These are phyloP conservation scores for Diplosoma virens DNA, from an alignment of 23 tunicate genomes.

Conservation along the genomic window DNA sequence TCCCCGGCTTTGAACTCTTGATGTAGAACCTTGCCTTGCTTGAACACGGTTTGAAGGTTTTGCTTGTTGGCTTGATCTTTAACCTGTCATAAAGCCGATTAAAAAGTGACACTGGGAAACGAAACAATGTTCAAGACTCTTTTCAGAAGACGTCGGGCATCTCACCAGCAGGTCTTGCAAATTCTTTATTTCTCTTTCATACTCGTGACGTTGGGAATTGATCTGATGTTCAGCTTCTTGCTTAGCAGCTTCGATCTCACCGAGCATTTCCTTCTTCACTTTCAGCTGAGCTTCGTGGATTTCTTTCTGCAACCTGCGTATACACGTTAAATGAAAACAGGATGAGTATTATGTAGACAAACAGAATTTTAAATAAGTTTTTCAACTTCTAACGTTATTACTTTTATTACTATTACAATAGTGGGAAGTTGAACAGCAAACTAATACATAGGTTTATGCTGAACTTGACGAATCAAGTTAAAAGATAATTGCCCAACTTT, in stretches of 20 bases:
- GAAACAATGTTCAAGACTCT: background rate
- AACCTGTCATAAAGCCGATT: conserved; percentile 7
- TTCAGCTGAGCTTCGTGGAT: conserved; percentile 73
- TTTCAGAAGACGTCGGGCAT: background rate
- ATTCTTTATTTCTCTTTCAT: conserved; percentile 43
- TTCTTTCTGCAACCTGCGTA: conserved; percentile 50
- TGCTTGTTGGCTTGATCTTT: conserved; percentile 24
- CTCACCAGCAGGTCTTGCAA: conserved; percentile 68
- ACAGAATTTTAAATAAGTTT: no score
- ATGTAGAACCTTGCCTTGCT: conserved; percentile 48
- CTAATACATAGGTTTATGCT: no score
- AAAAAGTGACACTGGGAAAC: background rate
- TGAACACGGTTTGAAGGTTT: conserved; percentile 41
- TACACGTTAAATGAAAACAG: no score
- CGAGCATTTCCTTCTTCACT: conserved; percentile 61
- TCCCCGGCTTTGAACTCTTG: conserved; percentile 34
- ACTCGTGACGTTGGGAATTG: conserved; percentile 40
- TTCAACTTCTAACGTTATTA: no score
- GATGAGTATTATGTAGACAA: no score
- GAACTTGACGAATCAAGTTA: no score
- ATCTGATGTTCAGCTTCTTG: conserved; percentile 72
- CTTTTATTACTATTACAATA: no score
- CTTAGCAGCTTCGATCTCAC: conserved; percentile 86
- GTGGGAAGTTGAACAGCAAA: no score
- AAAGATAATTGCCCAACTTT: no score